These are phyloP conservation scores for Toxostoma redivivum DNA, from an alignment of 2,113 vertebrate species.

Conservation along the genomic window DNA sequence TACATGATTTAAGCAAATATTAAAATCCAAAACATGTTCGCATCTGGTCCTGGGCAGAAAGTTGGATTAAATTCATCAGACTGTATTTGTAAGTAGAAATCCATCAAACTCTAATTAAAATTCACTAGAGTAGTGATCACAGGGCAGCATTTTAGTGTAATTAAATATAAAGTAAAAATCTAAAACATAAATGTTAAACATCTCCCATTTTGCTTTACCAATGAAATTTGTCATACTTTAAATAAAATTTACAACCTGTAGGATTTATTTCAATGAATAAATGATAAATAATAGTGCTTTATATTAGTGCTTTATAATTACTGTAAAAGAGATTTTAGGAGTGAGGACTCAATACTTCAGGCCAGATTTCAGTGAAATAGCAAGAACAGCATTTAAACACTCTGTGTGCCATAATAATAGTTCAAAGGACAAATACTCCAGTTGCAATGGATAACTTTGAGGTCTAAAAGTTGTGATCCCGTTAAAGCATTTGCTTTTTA, in stretches of 20 bases:
- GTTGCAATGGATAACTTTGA: neutral
- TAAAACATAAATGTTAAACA: neutral
- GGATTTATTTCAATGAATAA: neutral
- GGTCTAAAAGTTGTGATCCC: neutral
- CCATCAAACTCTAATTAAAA: slow-evolving; percentile 21
- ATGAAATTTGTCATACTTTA: neutral
- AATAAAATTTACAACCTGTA: neutral
- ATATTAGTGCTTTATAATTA: neutral
- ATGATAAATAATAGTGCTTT: neutral
- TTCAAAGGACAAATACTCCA: neutral
- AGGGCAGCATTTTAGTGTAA: neutral
- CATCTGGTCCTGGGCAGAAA: neutral
- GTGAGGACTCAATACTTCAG: neutral
- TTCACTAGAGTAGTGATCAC: neutral
- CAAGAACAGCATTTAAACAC: neutral
- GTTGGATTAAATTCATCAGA: slow-evolving; percentile 1
- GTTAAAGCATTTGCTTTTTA: neutral
- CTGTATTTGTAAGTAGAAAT: neutral
- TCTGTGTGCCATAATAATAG: neutral
- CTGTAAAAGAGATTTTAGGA: neutral
- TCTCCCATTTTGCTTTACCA: neutral
- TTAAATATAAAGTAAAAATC: neutral
- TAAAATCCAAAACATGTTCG: slow-evolving; percentile 12
- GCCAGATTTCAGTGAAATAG: neutral
- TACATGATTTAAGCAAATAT: slow-evolving; percentile 17